Evolutionary conservation across 2,113 vertebrate genomes (phyloP).

Genomic region (Phycodurus eques): DNA sequence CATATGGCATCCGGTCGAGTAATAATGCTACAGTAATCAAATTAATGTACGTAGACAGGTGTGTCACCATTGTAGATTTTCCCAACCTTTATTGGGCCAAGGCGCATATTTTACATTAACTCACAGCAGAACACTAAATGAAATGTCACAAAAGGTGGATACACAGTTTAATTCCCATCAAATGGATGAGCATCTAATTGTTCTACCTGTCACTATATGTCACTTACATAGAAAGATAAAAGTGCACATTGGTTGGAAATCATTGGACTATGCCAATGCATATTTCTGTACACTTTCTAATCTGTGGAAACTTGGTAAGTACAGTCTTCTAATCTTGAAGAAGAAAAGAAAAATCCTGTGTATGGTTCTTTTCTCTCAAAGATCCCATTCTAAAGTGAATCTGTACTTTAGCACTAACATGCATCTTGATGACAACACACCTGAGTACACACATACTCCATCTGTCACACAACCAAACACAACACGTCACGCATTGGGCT

Average conservation of each 20-base stretch:
- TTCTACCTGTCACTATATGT: too few relatives aligned
- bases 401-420: conserved; percentile 13
- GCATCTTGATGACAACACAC: conserved; percentile 23
- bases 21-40: too few relatives aligned
- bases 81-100: too few relatives aligned
- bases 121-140: too few relatives aligned
- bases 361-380: background rate
- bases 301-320: background rate
- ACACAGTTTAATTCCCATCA: too few relatives aligned
- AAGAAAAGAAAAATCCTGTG: conserved; percentile 18
- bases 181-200: too few relatives aligned
- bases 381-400: conserved; percentile 1
- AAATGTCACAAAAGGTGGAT: too few relatives aligned
- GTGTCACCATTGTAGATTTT: too few relatives aligned
- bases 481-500: conserved; percentile 8
- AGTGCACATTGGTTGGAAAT: background rate
- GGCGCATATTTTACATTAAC: too few relatives aligned
- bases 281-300: conserved; percentile 1
- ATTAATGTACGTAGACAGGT: too few relatives aligned
- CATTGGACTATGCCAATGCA: background rate
- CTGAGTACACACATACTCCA: conserved; percentile 2
- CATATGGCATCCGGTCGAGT: too few relatives aligned
- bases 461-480: conserved; percentile 18
- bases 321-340: conserved; percentile 5
- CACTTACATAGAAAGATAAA: too few relatives aligned